Percentiles rank a stretch among this genome's conserved stretches.
These are phyloP conservation scores for Cyphomyrmex costatus DNA, from an alignment of 1,140 invertebrate species.

Conservation along the genomic window DNA sequence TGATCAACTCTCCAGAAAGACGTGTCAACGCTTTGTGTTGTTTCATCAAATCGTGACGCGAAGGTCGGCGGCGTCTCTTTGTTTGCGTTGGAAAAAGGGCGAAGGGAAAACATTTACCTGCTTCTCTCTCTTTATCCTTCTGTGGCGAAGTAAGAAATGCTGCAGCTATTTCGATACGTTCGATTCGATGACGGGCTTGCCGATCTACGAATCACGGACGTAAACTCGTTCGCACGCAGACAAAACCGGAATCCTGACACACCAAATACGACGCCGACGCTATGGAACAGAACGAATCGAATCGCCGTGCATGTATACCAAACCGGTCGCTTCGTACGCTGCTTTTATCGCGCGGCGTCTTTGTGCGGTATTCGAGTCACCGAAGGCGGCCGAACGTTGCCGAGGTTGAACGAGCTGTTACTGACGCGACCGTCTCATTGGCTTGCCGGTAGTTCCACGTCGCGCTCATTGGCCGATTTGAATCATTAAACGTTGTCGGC, in stretches of 20 bases:
- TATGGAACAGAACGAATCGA: background rate
- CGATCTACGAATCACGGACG: background rate
- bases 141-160: background rate
- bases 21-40: background rate
- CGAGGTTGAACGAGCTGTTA: background rate
- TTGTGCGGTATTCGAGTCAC: slow-evolving; percentile 31
- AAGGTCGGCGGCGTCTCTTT: slow-evolving; percentile 48
- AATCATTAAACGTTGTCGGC: slow-evolving; percentile 13
- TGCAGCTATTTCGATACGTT: background rate
- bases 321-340: slow-evolving; percentile 40
- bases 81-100: slow-evolving; percentile 4
- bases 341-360: slow-evolving; percentile 59
- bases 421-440: background rate
- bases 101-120: slow-evolving; percentile 14
- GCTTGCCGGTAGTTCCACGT: background rate
- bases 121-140: background rate
- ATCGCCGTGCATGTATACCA: slow-evolving; percentile 13
- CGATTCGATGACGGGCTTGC: background rate
- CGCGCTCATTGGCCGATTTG: slow-evolving; percentile 35
- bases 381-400: background rate
- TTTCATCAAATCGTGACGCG: slow-evolving; percentile 5
- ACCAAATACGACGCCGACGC: background rate
- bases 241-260: background rate
- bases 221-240: background rate
- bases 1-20: background rate